Percentiles rank a stretch among this genome's conserved stretches.
Evolutionary conservation across 2,797 vertebrate genomes (phyloP).

Genomic region (Lacerta agilis): DNA sequence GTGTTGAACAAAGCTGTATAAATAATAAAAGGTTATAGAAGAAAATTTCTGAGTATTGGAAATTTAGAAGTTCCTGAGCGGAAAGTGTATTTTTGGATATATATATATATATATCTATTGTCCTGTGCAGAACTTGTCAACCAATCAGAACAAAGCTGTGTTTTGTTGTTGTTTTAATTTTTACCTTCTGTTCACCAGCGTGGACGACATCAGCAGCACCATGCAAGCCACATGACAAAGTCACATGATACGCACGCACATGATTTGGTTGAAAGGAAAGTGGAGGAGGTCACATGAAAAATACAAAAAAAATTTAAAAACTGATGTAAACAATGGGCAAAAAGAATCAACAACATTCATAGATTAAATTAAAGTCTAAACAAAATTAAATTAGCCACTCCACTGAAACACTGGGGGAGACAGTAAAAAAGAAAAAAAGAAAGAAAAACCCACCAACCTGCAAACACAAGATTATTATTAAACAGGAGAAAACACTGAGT

Average conservation of each 20-base stretch:
- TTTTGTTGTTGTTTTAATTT: conserved; percentile 86
- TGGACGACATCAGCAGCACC: conserved; percentile 91
- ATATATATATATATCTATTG: conserved; percentile 37
- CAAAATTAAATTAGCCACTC: conserved; percentile 79
- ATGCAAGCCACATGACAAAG: conserved; percentile 98
- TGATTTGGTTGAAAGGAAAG: conserved; percentile 93
- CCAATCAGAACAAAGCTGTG: conserved; percentile 81
- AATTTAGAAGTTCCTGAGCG: conserved; percentile 57
- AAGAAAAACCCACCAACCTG: conserved; percentile 67
- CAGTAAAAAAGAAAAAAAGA: conserved; percentile 56
- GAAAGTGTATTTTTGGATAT: conserved; percentile 17
- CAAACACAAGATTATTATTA: conserved; percentile 71
- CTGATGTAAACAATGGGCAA: conserved; percentile 92
- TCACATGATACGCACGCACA: conserved; percentile 94
- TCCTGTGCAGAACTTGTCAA: conserved; percentile 72
- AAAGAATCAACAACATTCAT: conserved; percentile 85
- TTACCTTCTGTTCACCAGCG: conserved; percentile 98
- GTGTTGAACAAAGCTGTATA: conserved; percentile 43
- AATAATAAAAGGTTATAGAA: conserved; percentile 50
- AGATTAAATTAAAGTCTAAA: conserved; percentile 83
- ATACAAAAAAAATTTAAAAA: conserved; percentile 93
- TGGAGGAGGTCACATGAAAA: conserved; percentile 91
- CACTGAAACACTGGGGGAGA: conserved; percentile 69
- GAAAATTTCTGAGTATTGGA: conserved; percentile 31
- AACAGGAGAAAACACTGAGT: conserved; percentile 69